Base-by-base conservation (phyloP, 2,113 vertebrate genomes). In the Seriola rivoliana region DNA sequence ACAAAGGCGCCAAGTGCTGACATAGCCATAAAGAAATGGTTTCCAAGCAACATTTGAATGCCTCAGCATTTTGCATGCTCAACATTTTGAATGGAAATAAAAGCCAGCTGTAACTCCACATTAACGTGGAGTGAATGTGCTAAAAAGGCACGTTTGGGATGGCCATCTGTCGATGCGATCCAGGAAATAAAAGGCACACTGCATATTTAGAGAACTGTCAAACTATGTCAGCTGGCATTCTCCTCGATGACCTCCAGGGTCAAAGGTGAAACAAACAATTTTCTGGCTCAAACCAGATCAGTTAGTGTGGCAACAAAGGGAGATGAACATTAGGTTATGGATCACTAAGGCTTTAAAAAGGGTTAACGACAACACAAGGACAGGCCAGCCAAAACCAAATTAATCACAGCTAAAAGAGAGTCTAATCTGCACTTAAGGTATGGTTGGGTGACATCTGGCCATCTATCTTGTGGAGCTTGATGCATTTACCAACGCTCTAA, bases 181-280 rank as follows among this genome's bases (percentile, higher is more conserved):
- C 25, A 38, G 32, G 17, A 4, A 50, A 73, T 34, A 54, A 57
- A 54, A 57, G 3, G 6, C 13, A 32, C 2, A 14, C 23, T 75
- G 38, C 36, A 25, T 32, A 42, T 58, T 77, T 17, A 52, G n/a
- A 34, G 10, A 16, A 78, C 19, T 13, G 44, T 23, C 40, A 7
- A 46, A 29, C 21, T 52, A 21, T 0, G 32, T 74, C 23, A 58
- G 21, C 14, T 40, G 36, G 12, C 9, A 32, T 67, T 46, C 34
- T 40, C 46, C 69, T 40, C 17, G 5, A 48, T 78, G 55, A 81
- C 44, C 54, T 80, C 9, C 23, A 29, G 54, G 58, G 75, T 82
- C 77, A 89, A 79, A 86, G 44, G 80, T 64, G 63, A 84, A 75
- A 74, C 25, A 4, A 81, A 19, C 23, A 13, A 29, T 66, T 82